Percentiles rank a stretch among this genome's conserved stretches.
phyloP scores from a whole-genome alignment of 2,797 vertebrate species.

The Enteromius paludinosus region DNA sequence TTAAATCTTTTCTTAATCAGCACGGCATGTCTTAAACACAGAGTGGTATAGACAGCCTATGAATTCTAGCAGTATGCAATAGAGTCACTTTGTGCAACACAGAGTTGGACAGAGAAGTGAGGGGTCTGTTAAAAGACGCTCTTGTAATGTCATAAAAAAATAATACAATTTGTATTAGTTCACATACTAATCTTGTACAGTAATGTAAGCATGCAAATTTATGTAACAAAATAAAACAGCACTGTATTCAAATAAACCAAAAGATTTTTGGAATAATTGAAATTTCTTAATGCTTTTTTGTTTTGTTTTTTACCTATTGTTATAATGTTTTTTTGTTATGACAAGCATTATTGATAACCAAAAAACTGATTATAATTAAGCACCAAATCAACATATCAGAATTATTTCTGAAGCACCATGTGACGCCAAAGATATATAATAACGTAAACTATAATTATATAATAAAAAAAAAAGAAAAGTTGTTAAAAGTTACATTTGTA shows the following conservation, averaged over 20 bases:
- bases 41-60: background rate
- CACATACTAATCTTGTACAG: background rate
- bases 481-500: background rate
- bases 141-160: background rate
- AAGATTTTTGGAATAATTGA: background rate
- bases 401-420: background rate
- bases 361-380: background rate
- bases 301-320: background rate
- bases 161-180: background rate
- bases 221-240: background rate
- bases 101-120: background rate
- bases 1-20: slow-evolving; percentile 69
- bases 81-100: background rate
- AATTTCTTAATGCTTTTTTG: background rate
- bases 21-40: slow-evolving; percentile 14
- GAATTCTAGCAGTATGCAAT: slow-evolving; percentile 12
- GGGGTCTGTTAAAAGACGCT: background rate
- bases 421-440: background rate
- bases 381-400: background rate
- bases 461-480: too few relatives aligned
- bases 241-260: background rate
- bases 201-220: background rate
- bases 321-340: background rate
- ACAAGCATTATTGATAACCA: background rate
- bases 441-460: too few relatives aligned